A percentile compares a stretch with the other conserved stretches of the same genome.
These are phyloP conservation scores for Pachyrhynchus sulphureomaculatus DNA, from an alignment of 1,140 invertebrate genomes.

Conservation along the genomic window DNA sequence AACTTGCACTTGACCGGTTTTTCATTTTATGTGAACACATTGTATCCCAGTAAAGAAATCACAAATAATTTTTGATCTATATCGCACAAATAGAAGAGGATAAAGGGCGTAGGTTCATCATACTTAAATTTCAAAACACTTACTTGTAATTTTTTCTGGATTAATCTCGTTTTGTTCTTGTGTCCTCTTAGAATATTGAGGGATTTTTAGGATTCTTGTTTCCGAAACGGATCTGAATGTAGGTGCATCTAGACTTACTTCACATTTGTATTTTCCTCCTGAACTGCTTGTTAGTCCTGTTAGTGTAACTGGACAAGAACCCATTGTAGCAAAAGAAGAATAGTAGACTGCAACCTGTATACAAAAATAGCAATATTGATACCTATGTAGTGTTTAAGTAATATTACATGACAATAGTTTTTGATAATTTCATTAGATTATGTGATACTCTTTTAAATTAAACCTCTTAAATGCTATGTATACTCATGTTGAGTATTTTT, in stretches of 20 bases:
- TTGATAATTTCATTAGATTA: background rate
- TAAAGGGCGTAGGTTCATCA: too few relatives aligned
- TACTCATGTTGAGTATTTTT: too few relatives aligned
- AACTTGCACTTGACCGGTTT: too few relatives aligned
- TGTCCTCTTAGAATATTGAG: slow-evolving; percentile 1
- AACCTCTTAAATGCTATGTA: too few relatives aligned
- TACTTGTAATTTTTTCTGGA: slow-evolving; percentile 6
- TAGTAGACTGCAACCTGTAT: slow-evolving; percentile 23
- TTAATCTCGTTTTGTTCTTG: slow-evolving; percentile 13
- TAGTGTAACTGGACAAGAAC: slow-evolving; percentile 41
- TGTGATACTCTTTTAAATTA: too few relatives aligned
- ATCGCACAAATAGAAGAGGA: too few relatives aligned
- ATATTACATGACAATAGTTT: background rate
- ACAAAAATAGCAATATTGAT: too few relatives aligned
- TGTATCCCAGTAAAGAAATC: too few relatives aligned
- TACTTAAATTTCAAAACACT: too few relatives aligned
- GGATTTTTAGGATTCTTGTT: slow-evolving; percentile 3
- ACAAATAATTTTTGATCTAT: too few relatives aligned
- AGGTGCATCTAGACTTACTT: slow-evolving; percentile 59
- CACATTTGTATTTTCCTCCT: slow-evolving; percentile 60
- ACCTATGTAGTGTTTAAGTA: too few relatives aligned
- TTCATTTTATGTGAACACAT: too few relatives aligned
- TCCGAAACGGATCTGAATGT: slow-evolving; percentile 54
- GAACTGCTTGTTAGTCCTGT: slow-evolving; percentile 33
- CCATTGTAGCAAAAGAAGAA: slow-evolving; percentile 17